phyloP scores from a whole-genome alignment of 2,888 invertebrate genomes.

The Apomyelois bistriatella region DNA sequence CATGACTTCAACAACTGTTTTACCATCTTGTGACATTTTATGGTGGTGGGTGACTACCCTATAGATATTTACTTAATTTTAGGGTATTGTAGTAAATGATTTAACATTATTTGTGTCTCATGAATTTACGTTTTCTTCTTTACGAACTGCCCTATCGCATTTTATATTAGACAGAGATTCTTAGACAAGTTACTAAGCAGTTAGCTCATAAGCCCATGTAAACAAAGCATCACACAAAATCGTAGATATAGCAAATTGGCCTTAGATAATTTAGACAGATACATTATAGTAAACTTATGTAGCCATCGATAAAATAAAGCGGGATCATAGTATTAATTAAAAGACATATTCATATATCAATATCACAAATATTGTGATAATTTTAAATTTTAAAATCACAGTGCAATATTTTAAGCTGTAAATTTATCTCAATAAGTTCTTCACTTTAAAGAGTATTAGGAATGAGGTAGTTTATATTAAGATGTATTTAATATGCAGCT shows the following conservation, averaged over 20 bases:
- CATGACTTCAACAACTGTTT: no score
- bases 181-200: background rate
- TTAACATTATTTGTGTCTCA: no score
- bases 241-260: constrained; percentile 74
- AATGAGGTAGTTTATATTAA: constrained; percentile 14
- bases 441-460: constrained; percentile 21
- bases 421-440: constrained; percentile 28
- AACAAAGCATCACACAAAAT: constrained; percentile 52
- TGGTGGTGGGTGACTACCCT: no score
- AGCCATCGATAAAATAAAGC: constrained; percentile 51
- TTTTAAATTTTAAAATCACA: constrained; percentile 36
- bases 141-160: no score
- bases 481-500: constrained; percentile 26
- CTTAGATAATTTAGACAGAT: constrained; percentile 67
- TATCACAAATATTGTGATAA: constrained; percentile 54
- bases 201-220: constrained; percentile 3
- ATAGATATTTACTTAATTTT: no score
- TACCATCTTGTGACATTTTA: no score
- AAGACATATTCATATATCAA: constrained; percentile 53
- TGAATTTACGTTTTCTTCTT: no score
- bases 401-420: constrained; percentile 43
- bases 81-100: no score
- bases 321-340: constrained; percentile 69
- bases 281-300: constrained; percentile 51
- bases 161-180: no score